These are phyloP conservation scores for Diplodus puntazzo DNA, from an alignment of 2,797 vertebrate genomes.

Conservation along the genomic window DNA sequence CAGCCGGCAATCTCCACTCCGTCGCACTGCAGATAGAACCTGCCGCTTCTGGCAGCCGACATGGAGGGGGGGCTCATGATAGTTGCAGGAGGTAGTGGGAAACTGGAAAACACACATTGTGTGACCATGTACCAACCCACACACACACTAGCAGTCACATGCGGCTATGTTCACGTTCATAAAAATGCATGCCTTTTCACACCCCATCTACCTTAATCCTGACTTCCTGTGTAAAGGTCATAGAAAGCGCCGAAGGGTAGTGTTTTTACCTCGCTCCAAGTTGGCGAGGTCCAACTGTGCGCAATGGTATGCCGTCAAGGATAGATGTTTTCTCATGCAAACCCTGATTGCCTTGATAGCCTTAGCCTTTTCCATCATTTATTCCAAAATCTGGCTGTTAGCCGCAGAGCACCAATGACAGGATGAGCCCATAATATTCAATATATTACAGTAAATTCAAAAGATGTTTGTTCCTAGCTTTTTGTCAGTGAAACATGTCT, in stretches of 20 bases:
- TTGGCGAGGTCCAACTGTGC: constrained; percentile 40
- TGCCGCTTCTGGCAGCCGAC: constrained; percentile 67
- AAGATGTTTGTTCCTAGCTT: neutral
- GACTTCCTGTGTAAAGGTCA: constrained; percentile 78
- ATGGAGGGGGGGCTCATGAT: constrained; percentile 57
- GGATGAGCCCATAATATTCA: neutral
- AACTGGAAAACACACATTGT: constrained; percentile 62
- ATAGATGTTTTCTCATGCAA: constrained; percentile 28
- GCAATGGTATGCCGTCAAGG: constrained; percentile 30
- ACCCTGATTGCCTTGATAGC: constrained; percentile 34
- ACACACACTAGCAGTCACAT: constrained; percentile 31
- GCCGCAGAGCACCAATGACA: constrained; percentile 2
- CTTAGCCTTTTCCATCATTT: constrained; percentile 37
- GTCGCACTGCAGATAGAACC: constrained; percentile 87
- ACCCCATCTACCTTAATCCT: constrained; percentile 75
- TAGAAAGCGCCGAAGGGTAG: constrained; percentile 54
- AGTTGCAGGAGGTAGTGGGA: constrained; percentile 59
- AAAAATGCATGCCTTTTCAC: constrained; percentile 76
- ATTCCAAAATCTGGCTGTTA: constrained; percentile 21
- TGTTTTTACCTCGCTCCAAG: constrained; percentile 55
- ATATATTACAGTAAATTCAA: neutral
- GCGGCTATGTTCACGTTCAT: constrained; percentile 59
- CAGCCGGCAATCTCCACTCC: constrained; percentile 79
- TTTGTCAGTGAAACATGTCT: neutral
- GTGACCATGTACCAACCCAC: constrained; percentile 42